phyloP scores from a whole-genome alignment of 2,888 invertebrate species.

The Xestoiulus laeticollis region DNA sequence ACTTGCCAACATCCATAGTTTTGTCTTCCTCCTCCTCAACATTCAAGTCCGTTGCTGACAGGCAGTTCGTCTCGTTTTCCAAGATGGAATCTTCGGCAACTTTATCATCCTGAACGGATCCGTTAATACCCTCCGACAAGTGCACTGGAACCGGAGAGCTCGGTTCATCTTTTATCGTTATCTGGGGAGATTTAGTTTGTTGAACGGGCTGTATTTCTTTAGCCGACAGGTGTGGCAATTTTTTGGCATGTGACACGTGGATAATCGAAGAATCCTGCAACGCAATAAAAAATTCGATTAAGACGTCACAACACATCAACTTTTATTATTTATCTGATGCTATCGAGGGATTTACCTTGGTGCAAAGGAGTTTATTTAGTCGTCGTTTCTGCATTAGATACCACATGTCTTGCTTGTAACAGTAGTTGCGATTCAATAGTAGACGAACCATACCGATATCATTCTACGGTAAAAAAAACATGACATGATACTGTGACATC shows the following conservation, averaged over 20 bases:
- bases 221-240: background rate
- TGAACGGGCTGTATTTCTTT: background rate
- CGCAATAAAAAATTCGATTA: no score
- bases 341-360: constrained; percentile 24
- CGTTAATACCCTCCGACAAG: background rate
- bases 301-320: no score
- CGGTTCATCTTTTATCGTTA: background rate
- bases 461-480: constrained; percentile 60
- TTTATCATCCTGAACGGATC: constrained; percentile 13
- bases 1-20: constrained; percentile 11
- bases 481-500: background rate
- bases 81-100: background rate
- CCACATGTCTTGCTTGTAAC: constrained; percentile 53
- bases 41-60: background rate
- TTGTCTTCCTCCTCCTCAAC: constrained; percentile 50
- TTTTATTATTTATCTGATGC: background rate
- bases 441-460: constrained; percentile 63
- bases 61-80: background rate
- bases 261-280: constrained; percentile 3
- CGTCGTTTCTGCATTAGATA: constrained; percentile 45
- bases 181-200: background rate
- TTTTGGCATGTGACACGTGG: background rate
- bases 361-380: constrained; percentile 39
- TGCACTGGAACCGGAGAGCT: background rate
- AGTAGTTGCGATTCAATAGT: constrained; percentile 63